Evolutionary conservation across 1,140 invertebrate species (phyloP).

Genomic region (Sminthurinus signatus): DNA sequence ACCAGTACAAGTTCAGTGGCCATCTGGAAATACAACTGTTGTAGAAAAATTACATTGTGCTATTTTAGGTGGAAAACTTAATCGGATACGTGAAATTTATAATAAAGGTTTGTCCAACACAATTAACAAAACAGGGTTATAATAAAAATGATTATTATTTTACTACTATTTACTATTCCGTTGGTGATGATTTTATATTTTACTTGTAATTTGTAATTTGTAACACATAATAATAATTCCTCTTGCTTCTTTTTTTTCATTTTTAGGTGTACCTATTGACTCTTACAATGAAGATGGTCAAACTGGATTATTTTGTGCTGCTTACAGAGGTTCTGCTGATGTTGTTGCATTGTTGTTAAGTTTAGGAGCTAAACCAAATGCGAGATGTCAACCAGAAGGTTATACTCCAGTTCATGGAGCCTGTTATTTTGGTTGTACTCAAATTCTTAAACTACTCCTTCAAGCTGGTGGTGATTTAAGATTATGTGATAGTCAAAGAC

Average conservation of each 20-base stretch:
- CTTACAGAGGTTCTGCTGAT: constrained; percentile 43
- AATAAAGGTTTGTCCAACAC: too few species aligned
- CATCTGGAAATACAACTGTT: background rate
- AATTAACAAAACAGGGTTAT: too few species aligned
- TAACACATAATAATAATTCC: background rate
- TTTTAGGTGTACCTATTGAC: constrained; percentile 42
- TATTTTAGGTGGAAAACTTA: background rate
- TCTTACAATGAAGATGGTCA: constrained; percentile 47
- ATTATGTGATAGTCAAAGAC: constrained; percentile 45
- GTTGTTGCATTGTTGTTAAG: constrained; percentile 45
- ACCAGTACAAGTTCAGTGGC: background rate
- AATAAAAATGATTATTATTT: too few species aligned
- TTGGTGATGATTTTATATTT: background rate
- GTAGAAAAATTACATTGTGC: constrained; percentile 1
- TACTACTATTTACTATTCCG: background rate
- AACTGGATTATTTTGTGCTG: constrained; percentile 49
- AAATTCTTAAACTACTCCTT: constrained; percentile 45
- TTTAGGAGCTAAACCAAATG: constrained; percentile 49
- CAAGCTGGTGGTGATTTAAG: constrained; percentile 48
- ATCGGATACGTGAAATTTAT: background rate
- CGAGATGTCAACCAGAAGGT: constrained; percentile 43
- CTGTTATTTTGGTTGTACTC: constrained; percentile 45
- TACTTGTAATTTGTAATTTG: background rate
- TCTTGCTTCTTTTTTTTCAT: too few species aligned
- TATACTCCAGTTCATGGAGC: constrained; percentile 49